Conservation (phyloP, 2,113 vertebrate species). For the Coryphaenoides rupestris region DNA sequence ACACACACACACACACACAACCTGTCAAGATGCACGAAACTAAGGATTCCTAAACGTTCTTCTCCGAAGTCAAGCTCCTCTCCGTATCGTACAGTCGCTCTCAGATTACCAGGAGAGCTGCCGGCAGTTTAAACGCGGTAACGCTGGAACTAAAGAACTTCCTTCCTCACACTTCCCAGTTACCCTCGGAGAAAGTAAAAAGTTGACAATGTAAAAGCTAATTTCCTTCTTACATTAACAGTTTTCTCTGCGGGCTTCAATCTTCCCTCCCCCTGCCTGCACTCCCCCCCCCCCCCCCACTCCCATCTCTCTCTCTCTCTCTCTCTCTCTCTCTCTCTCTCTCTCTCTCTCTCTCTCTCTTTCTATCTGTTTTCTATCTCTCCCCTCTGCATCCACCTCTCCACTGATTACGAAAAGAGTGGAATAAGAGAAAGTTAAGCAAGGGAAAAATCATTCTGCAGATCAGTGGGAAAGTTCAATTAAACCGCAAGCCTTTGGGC, state of each 20-base stretch:
- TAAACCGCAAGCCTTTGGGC: too few relatives aligned
- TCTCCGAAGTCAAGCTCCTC: neutral
- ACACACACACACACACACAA: slow-evolving; percentile 2
- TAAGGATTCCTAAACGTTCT: slow-evolving; percentile 8
- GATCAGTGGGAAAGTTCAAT: too few relatives aligned
- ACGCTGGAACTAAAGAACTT: slow-evolving; percentile 18
- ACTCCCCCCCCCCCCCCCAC: slow-evolving; percentile 7
- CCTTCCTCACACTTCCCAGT: slow-evolving; percentile 37
- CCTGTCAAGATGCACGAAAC: neutral
- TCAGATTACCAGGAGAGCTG: slow-evolving; percentile 30
- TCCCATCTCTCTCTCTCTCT: slow-evolving; percentile 11
- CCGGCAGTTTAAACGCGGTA: slow-evolving; percentile 17
- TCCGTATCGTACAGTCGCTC: slow-evolving; percentile 27
- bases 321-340: slow-evolving; percentile 12
- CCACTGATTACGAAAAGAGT: slow-evolving; percentile 38
- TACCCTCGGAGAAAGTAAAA: slow-evolving; percentile 31
- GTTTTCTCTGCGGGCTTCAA: slow-evolving; percentile 50
- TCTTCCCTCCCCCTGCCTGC: slow-evolving; percentile 46
- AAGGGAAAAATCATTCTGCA: too few relatives aligned
- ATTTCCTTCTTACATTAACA: slow-evolving; percentile 38
- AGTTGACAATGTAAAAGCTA: slow-evolving; percentile 44
- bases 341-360: too few relatives aligned
- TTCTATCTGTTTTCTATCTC: slow-evolving; percentile 9
- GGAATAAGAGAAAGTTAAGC: too few relatives aligned
- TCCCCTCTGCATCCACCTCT: slow-evolving; percentile 43